Percentiles rank a stretch among this genome's conserved stretches.
Conservation (phyloP, 2,113 vertebrate genomes). For the Chionodraco myersi region DNA sequence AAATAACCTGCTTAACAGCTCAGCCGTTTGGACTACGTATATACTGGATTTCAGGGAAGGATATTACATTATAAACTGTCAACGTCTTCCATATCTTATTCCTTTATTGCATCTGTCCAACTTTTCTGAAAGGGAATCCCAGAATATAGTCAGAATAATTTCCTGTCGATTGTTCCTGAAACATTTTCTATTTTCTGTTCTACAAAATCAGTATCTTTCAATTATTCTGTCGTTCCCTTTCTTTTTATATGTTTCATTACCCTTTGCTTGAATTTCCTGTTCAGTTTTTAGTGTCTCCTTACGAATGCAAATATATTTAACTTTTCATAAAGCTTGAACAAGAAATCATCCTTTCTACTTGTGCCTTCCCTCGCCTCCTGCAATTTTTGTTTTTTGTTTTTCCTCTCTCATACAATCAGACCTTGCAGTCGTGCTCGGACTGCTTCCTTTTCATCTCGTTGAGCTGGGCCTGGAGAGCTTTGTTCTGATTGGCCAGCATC, state of each 20-base stretch:
- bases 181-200: background rate
- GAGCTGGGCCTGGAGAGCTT: conserved; percentile 90
- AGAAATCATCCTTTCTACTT: background rate
- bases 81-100: background rate
- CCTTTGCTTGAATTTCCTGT: background rate
- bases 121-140: background rate
- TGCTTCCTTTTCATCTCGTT: conserved; percentile 94
- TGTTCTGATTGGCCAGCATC: conserved; percentile 89
- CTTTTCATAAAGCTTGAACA: background rate
- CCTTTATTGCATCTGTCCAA: background rate
- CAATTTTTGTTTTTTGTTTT: background rate
- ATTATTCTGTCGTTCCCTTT: background rate
- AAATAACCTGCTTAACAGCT: background rate
- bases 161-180: conserved; percentile 80
- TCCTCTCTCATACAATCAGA: conserved; percentile 28
- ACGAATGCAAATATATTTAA: background rate
- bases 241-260: no score
- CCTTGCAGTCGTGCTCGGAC: conserved; percentile 87
- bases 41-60: background rate
- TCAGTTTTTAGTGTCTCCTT: background rate
- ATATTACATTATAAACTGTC: background rate
- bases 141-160: conserved; percentile 73
- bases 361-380: background rate
- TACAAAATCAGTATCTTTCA: background rate
- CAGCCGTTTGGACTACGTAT: background rate